Conservation (phyloP, 2,113 vertebrate species). For the Onychostruthus taczanowskii region DNA sequence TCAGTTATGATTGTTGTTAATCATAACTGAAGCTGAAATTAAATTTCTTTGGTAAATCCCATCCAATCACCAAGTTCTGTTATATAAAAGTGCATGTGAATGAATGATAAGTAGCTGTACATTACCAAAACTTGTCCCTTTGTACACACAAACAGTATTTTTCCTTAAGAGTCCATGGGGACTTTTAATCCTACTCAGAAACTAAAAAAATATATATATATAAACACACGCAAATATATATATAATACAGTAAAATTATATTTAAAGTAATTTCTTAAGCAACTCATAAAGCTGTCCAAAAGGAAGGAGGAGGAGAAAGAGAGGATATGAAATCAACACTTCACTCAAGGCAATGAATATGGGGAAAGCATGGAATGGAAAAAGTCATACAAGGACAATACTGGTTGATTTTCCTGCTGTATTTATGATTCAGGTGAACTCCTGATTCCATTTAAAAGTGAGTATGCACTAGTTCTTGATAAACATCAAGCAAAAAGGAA, state of each 20-base stretch:
- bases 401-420: not conserved
- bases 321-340: not conserved
- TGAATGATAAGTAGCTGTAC: not conserved
- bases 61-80: not conserved
- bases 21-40: not conserved
- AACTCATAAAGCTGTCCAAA: not conserved
- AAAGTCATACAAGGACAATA: not conserved
- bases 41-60: not conserved
- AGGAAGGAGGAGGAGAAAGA: not conserved
- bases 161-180: not conserved
- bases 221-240: not conserved
- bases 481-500: not conserved
- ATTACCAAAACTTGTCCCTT: not conserved
- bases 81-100: not conserved
- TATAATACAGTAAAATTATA: not conserved
- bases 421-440: not conserved
- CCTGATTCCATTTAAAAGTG: not conserved
- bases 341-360: not conserved
- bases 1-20: not conserved
- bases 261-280: not conserved
- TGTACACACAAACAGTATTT: not conserved
- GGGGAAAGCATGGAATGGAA: not conserved
- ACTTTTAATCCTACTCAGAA: not conserved
- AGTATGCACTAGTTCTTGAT: not conserved
- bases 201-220: not conserved